Evolutionary conservation across 2,797 vertebrate species (phyloP).

Genomic region (Toxotes lorentzi): DNA sequence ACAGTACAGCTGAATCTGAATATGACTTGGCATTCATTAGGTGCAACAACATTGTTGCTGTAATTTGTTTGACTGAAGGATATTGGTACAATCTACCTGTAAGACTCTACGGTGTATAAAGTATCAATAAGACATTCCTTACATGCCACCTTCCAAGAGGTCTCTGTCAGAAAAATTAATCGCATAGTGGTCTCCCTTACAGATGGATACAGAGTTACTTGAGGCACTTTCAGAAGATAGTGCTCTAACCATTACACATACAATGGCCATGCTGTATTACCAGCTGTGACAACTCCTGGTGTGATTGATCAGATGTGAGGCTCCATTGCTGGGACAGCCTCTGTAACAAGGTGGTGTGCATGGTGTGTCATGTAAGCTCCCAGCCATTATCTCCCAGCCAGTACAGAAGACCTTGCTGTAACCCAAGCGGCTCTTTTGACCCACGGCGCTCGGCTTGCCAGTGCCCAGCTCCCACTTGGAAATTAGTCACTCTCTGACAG

Average conservation of each 20-base stretch:
- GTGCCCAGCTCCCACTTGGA: constrained; percentile 70
- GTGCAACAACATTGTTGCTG: neutral
- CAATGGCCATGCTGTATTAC: constrained; percentile 19
- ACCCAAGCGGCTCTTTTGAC: constrained; percentile 75
- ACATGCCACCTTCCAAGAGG: neutral
- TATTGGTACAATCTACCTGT: constrained; percentile 4
- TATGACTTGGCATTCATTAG: constrained; percentile 13
- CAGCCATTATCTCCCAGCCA: constrained; percentile 76
- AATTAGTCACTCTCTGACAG: constrained; percentile 82
- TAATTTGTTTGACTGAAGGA: constrained; percentile 9
- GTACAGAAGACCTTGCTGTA: constrained; percentile 69
- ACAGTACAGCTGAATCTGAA: neutral
- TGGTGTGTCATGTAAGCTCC: constrained; percentile 68
- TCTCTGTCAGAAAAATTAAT: constrained; percentile 13
- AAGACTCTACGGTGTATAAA: neutral
- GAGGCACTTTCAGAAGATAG: constrained; percentile 20
- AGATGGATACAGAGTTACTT: constrained; percentile 20
- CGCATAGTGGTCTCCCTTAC: neutral
- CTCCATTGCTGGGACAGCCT: constrained; percentile 49
- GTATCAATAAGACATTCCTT: neutral
- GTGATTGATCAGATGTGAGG: constrained; percentile 74
- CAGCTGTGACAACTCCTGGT: constrained; percentile 29
- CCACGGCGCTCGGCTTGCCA: constrained; percentile 66
- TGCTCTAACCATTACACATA: constrained; percentile 7
- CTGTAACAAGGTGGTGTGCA: constrained; percentile 64